A percentile compares a stretch with the other conserved stretches of the same genome.
phyloP scores from a whole-genome alignment of 1,140 invertebrate species.

The Eubasilissa regina region DNA sequence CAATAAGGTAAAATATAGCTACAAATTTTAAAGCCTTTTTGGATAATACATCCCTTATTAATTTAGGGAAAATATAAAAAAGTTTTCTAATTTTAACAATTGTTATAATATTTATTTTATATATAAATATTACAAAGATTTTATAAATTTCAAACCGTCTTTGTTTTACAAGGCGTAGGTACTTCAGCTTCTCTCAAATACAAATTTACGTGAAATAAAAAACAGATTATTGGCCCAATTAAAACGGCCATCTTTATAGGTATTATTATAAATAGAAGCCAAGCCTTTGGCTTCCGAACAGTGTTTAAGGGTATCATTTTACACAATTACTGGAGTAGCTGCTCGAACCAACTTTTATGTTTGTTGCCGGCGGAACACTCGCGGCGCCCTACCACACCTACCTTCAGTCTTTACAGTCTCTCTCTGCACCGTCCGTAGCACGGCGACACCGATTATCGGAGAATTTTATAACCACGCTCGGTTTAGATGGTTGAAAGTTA shows the following conservation, averaged over 20 bases:
- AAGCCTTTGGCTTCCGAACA: conserved; percentile 14
- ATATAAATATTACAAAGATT: too few relatives aligned
- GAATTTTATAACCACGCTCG: conserved; percentile 49
- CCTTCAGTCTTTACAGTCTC: neutral
- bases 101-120: too few relatives aligned
- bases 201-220: neutral
- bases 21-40: too few relatives aligned
- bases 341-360: conserved; percentile 37
- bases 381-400: neutral
- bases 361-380: conserved; percentile 42
- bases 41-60: too few relatives aligned
- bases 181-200: neutral
- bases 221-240: conserved; percentile 17
- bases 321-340: conserved; percentile 50
- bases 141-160: too few relatives aligned
- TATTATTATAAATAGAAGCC: conserved; percentile 15
- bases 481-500: conserved; percentile 13
- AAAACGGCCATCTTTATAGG: neutral
- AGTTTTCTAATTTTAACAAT: too few relatives aligned
- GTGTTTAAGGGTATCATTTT: conserved; percentile 41
- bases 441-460: conserved; percentile 54
- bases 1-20: too few relatives aligned
- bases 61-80: too few relatives aligned
- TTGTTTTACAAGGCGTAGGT: too few relatives aligned
- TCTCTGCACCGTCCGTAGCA: conserved; percentile 34